Evolutionary conservation across 2,797 vertebrate genomes (phyloP).

Genomic region (Sternotherus odoratus): DNA sequence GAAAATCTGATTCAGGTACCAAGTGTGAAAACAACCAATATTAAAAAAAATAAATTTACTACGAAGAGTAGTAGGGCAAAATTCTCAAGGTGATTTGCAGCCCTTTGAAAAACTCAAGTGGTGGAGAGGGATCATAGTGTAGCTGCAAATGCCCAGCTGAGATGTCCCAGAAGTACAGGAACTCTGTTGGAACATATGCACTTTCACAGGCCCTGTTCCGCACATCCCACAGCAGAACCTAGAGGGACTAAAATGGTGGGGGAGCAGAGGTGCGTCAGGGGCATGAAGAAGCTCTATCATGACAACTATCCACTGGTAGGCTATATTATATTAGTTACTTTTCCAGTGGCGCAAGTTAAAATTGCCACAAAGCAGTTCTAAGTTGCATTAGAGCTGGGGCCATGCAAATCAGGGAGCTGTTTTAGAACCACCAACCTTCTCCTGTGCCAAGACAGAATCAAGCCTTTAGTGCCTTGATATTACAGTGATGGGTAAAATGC

Average conservation of each 20-base stretch:
- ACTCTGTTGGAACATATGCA: background rate
- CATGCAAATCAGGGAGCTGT: background rate
- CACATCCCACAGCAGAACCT: background rate
- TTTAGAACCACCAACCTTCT: background rate
- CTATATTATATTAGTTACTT: background rate
- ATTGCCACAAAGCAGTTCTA: background rate
- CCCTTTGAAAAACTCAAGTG: background rate
- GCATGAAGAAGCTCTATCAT: no score
- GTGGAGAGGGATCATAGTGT: background rate
- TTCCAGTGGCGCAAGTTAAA: background rate
- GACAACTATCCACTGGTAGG: background rate
- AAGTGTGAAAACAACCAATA: background rate
- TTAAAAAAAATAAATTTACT: background rate
- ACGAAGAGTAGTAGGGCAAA: background rate
- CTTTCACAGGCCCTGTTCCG: background rate
- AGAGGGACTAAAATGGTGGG: background rate
- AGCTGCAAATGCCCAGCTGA: background rate
- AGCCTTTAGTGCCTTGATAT: background rate
- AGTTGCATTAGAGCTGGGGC: background rate
- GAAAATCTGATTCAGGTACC: background rate
- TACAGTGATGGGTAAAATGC: background rate
- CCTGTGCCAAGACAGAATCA: background rate
- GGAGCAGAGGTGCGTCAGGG: background rate
- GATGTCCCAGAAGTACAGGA: background rate
- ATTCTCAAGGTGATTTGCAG: background rate